Evolutionary conservation across 2,888 invertebrate species (phyloP), one percentile per base, ranked within the genome.

Genomic region (Busseola fusca): DNA sequence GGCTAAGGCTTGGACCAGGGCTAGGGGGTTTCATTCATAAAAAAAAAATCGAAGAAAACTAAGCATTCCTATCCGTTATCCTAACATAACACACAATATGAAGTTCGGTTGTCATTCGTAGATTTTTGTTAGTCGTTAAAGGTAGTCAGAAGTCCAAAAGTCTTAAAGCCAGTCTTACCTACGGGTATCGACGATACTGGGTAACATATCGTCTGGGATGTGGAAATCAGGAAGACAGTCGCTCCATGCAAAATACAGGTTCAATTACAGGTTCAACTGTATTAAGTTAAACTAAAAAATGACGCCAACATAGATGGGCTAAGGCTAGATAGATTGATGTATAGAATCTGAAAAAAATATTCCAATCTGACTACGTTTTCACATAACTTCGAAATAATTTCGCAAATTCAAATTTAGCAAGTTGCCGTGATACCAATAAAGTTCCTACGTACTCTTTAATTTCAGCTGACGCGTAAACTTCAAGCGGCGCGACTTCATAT

Each of bases 391-490:
- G 21, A 59, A 74, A 78, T 52, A n/a, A 70, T 54, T 71, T 59
- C 12, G 6, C 1, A 65, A 70, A 56, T 60, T 57, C 59, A 4
- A 57, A 50, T 45, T 50, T 42, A 30, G 42, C 52, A 54, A 73
- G 62, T 70, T 80, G 69, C 71, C 59, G 60, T 72, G 62, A 83
- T 85, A 82, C 60, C 72, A 57, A 40, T 65, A 70, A 72, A 81
- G 71, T 64, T 67, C 78, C 72, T n/a, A 56, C 34, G 4, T 60
- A 80, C 86, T 87, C 86, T 87, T 84, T 88, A 87, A 88, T 88
- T 87, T 87, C 83, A 86, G 83, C 84, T 87, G 89, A 87, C 83
- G 87, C 84, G 87, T 86, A 84, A 88, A 88, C 81, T 85, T 82
- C 72, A 83, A 84, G 75, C 72, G 76, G 85, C 81, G 84, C 75